Evolutionary conservation across 2,797 vertebrate genomes (phyloP), one percentile per base, ranked within the genome.

Genomic region (Ceryle rudis): DNA sequence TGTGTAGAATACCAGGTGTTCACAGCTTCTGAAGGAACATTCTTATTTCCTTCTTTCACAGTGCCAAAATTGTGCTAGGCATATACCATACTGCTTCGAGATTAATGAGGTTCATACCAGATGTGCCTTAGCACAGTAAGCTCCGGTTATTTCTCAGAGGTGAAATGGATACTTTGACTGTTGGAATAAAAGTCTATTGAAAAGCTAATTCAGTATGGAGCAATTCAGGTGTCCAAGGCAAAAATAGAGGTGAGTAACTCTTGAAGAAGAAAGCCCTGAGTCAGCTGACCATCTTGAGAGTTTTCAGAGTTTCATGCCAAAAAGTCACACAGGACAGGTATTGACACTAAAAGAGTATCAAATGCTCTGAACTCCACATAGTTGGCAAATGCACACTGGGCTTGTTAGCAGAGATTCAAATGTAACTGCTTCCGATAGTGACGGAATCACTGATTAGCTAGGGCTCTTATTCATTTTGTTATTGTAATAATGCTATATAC

Each of bases 71-170:
- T 55, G 28, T 94, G 62, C 39, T 78, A 52, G 66, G 54, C 58
- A 70, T 94, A 15, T 26, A 72, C 28, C 51, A 69, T 23, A 42
- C 46, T n/a, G 39, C 37, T 71, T 77, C 37, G 73, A 82, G 88
- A 97, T 94, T 94, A 77, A 93, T 85, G 74, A 89, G 44, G 62
- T 25, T 83, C 81, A 61, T 74, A 57, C 64, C 67, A 95, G 84
- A 89, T 94, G 90, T 90, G 77, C 44, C 17, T 89, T 35, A 84
- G 64, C 29, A 69, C 41, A 90, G 51, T 57, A 89, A 89, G 58
- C 58, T 70, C 28, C 86, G 92, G 60, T 75, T 92, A 85, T 92
- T 92, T 89, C 71, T 95, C 78, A 65, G 69, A 47, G 17, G 51
- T 74, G 60, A 94, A 95, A 87, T 33, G 9, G 44, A 87, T 80